These are phyloP conservation scores for Isaurus tuberculatus DNA, from an alignment of 92 coral and sea anemone species.

Conservation along the genomic window DNA sequence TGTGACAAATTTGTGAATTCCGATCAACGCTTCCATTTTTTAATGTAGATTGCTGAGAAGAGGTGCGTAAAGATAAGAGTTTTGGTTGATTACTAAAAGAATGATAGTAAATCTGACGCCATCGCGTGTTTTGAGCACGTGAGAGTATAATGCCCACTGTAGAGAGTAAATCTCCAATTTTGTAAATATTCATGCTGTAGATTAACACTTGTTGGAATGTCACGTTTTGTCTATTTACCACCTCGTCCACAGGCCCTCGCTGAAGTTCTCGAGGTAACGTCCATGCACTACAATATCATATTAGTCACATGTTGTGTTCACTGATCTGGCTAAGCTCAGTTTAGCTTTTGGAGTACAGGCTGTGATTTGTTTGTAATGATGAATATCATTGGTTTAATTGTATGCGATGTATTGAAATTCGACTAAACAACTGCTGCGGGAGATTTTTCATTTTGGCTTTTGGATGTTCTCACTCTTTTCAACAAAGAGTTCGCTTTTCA, in stretches of 20 bases:
- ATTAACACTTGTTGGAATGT: constrained; percentile 18
- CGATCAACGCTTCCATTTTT: constrained; percentile 19
- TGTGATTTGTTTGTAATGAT: not conserved
- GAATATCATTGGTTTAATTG: not conserved
- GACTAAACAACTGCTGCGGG: not conserved
- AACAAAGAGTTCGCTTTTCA: no score
- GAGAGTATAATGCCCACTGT: not conserved
- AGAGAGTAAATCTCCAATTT: not conserved
- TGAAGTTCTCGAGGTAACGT: constrained; percentile 32
- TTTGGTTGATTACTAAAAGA: not conserved
- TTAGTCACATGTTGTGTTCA: not conserved
- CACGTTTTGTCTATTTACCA: constrained; percentile 23
- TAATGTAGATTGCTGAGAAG: not conserved
- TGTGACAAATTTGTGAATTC: constrained; percentile 49
- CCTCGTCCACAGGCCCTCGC: constrained; percentile 28
- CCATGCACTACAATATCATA: not conserved
- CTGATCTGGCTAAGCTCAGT: not conserved
- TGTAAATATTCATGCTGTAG: not conserved
- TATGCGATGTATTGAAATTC: not conserved
- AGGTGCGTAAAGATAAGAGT: not conserved
- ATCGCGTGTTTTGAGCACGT: not conserved
- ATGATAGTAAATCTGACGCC: not conserved
- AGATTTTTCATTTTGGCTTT: no score
- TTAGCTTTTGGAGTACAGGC: not conserved
- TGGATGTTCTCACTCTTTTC: no score